phyloP scores from a whole-genome alignment of 2,888 invertebrate genomes.

The Andrena camellia region DNA sequence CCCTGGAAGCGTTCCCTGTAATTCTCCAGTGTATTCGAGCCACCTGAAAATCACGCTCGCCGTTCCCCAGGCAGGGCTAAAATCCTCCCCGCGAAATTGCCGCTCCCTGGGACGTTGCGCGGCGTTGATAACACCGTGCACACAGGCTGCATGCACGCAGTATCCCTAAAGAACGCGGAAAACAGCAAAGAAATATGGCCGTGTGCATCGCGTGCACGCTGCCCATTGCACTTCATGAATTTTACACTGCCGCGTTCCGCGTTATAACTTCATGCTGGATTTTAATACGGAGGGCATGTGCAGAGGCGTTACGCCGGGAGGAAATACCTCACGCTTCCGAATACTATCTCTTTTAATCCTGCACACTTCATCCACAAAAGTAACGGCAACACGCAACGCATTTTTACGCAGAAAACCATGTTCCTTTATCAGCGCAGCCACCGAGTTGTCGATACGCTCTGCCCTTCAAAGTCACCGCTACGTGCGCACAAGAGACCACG shows the following conservation, averaged over 20 bases:
- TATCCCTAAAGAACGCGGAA: conserved; percentile 35
- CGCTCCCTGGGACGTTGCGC: conserved; percentile 5
- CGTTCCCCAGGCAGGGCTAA: background rate
- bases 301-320: background rate
- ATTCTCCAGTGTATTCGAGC: background rate
- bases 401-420: background rate
- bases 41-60: background rate
- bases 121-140: conserved; percentile 30
- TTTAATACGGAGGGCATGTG: conserved; percentile 35
- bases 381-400: background rate
- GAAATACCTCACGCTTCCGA: background rate
- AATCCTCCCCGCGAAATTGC: conserved; percentile 11
- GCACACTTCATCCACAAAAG: background rate
- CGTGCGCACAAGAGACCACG: background rate
- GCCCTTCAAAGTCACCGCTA: background rate
- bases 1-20: background rate
- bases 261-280: conserved; percentile 43
- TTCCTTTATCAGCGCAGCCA: background rate
- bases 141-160: conserved; percentile 14
- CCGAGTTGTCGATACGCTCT: background rate
- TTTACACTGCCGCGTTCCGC: conserved; percentile 39
- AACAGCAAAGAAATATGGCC: conserved; percentile 44
- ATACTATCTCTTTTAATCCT: background rate
- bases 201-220: conserved; percentile 29
- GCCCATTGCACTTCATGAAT: conserved; percentile 49